phyloP scores from a whole-genome alignment of 2,797 vertebrate genomes.

The Acrossocheilus wenchowensis region DNA sequence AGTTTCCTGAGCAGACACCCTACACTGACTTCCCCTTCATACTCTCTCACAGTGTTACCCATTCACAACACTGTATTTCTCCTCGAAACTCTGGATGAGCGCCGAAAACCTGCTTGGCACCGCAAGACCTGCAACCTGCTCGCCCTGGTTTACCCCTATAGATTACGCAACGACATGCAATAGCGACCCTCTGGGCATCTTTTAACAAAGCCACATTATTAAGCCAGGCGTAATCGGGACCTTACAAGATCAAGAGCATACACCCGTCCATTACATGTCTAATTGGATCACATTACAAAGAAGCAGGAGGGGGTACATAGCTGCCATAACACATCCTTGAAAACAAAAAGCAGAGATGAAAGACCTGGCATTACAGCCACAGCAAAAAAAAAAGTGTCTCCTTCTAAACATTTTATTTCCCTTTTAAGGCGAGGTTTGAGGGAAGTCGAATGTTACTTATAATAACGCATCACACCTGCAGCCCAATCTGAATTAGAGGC shows the following conservation, averaged over 20 bases:
- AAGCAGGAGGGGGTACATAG: conserved; percentile 54
- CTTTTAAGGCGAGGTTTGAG: conserved; percentile 60
- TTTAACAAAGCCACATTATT: conserved; percentile 51
- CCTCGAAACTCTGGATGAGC: conserved; percentile 35
- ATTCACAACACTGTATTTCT: conserved; percentile 67
- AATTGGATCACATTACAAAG: conserved; percentile 60
- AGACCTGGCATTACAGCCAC: conserved; percentile 47
- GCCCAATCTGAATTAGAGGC: conserved; percentile 62
- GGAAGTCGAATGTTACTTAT: conserved; percentile 61
- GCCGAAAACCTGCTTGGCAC: conserved; percentile 46
- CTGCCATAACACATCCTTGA: conserved; percentile 58
- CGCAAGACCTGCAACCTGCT: conserved; percentile 34
- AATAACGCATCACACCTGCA: conserved; percentile 70
- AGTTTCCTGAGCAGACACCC: conserved; percentile 62
- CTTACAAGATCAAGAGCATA: conserved; percentile 47
- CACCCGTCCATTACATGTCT: conserved; percentile 54
- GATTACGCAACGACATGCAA: conserved; percentile 25
- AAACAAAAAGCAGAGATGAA: conserved; percentile 60
- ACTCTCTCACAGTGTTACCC: conserved; percentile 62
- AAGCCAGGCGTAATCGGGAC: conserved; percentile 36
- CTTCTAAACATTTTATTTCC: conserved; percentile 47
- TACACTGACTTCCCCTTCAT: conserved; percentile 68
- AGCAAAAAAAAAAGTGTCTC: conserved; percentile 10
- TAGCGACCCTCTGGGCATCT: conserved; percentile 46
- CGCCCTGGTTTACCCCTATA: conserved; percentile 21